phyloP scores from a whole-genome alignment of 2,888 invertebrate genomes.

The Eupithecia vulgata region DNA sequence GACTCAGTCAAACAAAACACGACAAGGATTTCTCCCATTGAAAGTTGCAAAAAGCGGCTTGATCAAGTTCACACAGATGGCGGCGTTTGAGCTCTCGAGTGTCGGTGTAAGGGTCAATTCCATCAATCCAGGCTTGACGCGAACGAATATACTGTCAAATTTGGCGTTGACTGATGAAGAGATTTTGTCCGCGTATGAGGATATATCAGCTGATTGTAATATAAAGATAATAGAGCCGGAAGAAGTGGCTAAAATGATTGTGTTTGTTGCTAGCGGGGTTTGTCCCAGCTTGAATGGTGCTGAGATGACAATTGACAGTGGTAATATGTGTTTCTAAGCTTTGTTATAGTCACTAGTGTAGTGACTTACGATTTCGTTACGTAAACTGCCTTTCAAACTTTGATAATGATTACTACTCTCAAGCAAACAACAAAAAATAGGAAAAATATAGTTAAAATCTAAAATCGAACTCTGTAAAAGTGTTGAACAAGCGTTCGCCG shows the following conservation, averaged over 20 bases:
- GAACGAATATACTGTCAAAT: conserved; percentile 54
- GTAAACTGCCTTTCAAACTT: neutral
- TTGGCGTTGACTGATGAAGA: conserved; percentile 53
- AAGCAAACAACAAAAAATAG: too few species aligned
- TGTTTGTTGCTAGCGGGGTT: conserved; percentile 59
- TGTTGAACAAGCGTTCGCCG: too few species aligned
- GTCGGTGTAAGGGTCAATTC: conserved; percentile 59
- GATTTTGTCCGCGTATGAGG: conserved; percentile 44
- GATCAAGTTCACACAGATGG: conserved; percentile 55
- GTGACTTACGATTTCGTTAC: neutral
- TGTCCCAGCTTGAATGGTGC: conserved; percentile 61
- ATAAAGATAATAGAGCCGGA: conserved; percentile 56
- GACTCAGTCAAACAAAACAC: conserved; percentile 86
- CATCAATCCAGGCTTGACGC: conserved; percentile 55
- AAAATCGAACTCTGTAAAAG: too few species aligned
- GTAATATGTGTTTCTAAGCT: conserved; percentile 13
- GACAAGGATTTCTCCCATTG: conserved; percentile 58
- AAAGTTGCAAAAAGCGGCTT: conserved; percentile 55
- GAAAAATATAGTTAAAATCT: too few species aligned
- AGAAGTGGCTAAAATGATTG: conserved; percentile 61
- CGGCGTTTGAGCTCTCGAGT: conserved; percentile 55
- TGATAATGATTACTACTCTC: too few species aligned
- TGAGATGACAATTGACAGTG: conserved; percentile 53
- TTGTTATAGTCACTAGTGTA: neutral
- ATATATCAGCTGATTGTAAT: conserved; percentile 39